phyloP scores from a whole-genome alignment of 1,140 invertebrate genomes.

The Phthorimaea operculella region DNA sequence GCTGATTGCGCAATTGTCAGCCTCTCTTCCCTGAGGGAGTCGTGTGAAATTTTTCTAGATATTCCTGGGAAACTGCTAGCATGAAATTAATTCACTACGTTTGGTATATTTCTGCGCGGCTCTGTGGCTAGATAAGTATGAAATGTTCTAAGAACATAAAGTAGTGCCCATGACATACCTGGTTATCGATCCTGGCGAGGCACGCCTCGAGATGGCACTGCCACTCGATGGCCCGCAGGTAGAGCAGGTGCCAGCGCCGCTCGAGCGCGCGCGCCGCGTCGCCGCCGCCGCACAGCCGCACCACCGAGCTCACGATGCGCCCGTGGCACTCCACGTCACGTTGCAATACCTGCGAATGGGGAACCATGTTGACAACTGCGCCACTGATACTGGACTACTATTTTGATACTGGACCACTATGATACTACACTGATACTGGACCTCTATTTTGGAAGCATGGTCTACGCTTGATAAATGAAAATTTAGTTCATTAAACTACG shows the following conservation, averaged over 20 bases:
- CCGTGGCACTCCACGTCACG: slow-evolving; percentile 86
- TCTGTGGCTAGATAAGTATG: too few relatives aligned
- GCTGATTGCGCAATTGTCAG: slow-evolving; percentile 55
- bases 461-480: too few relatives aligned
- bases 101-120: too few relatives aligned
- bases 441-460: too few relatives aligned
- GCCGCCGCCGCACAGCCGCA: slow-evolving; percentile 72
- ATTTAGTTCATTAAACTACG: too few relatives aligned
- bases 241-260: slow-evolving; percentile 87
- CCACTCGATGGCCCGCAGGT: slow-evolving; percentile 89
- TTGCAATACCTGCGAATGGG: slow-evolving; percentile 77
- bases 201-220: slow-evolving; percentile 74
- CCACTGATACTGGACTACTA: too few relatives aligned
- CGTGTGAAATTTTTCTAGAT: not conserved
- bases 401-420: too few relatives aligned
- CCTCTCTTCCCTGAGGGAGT: not conserved
- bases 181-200: slow-evolving; percentile 54
- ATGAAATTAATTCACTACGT: too few relatives aligned
- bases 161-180: slow-evolving; percentile 39
- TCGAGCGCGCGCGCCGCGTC: slow-evolving; percentile 73
- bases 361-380: too few relatives aligned
- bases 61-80: not conserved
- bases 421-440: too few relatives aligned
- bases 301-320: slow-evolving; percentile 81
- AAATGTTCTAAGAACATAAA: too few relatives aligned